phyloP scores from a whole-genome alignment of 2,113 vertebrate genomes.

The Lepidothrix coronata region DNA sequence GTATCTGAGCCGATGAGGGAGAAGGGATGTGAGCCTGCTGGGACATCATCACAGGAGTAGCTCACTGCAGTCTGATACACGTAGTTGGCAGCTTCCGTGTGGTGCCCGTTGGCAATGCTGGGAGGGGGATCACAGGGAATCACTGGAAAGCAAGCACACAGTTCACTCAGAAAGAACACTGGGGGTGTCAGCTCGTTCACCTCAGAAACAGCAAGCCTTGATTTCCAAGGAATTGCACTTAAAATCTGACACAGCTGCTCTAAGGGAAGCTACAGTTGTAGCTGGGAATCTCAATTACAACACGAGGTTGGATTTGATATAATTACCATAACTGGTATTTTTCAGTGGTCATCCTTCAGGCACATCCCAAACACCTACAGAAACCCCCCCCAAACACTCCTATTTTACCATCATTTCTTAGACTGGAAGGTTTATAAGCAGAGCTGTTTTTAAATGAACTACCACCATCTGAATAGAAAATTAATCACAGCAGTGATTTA shows the following conservation, averaged over 20 bases:
- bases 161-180: not conserved
- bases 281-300: not conserved
- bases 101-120: slow-evolving; percentile 13
- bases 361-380: not conserved
- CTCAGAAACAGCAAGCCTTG: not conserved
- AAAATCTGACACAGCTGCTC: not conserved
- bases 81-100: not conserved
- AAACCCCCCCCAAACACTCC: not conserved
- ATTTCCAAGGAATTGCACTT: not conserved
- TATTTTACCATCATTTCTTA: not conserved
- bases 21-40: not conserved
- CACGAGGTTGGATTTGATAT: not conserved
- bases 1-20: not conserved
- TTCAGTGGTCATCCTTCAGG: not conserved
- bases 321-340: not conserved
- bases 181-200: not conserved
- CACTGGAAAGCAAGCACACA: not conserved
- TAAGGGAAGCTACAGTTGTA: not conserved
- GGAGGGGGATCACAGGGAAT: slow-evolving; percentile 53
- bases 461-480: not conserved
- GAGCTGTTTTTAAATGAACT: not conserved
- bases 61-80: slow-evolving; percentile 35
- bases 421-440: not conserved
- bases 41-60: slow-evolving; percentile 4
- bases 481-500: not conserved